Base-by-base conservation (phyloP, 1,140 invertebrate species). In the Zaprionus africanus region DNA sequence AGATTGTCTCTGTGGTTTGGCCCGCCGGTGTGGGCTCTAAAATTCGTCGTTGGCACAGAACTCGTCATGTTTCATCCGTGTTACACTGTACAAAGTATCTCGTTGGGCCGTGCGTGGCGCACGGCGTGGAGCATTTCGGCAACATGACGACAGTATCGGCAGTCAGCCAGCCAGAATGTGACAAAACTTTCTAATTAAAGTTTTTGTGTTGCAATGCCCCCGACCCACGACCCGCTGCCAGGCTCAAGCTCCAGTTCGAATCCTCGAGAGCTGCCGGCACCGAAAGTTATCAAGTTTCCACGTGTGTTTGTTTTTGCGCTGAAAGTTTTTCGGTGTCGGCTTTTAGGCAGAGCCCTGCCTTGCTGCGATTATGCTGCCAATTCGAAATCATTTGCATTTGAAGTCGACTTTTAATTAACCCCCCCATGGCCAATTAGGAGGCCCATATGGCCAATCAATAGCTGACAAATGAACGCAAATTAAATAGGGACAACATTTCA, bases 181-280 rank as follows among this genome's bases (percentile, higher is more conserved):
- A 90, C 84, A 90, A 88, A 88, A 88, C 84, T 88, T 88, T 88
- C 81, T 88, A 88, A 88, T 88, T 88, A 88, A 88, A 85, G 73
- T 76, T 76, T 75, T 76, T 76, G 73, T 76, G 26, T 26, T 26
- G 61, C 61, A 56, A 63, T 64, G 63, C 31, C 28, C 31, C 58
- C 26, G 34, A 17, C 19, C 5, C 34, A 6, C n/a, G 31, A 34
- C 9, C 31, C 9, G 31, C 9, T 31, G 41, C 22, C 34, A 60
- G 43, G 26, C 17, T 24, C n/a, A n/a, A n/a, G 7, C 57, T 13
- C 13, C 5, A 24, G 13, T 38, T 22, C 43, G 17, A 53, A 56
- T 22, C 31, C 15, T 19, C 26, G 6, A 13, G 17, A 43, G 43
- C 38, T 71, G 38, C n/a, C 34, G 67, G 82, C 76, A 64, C 64